Base-by-base conservation (phyloP, 2,888 invertebrate genomes). In the Tetranychus truncatus region DNA sequence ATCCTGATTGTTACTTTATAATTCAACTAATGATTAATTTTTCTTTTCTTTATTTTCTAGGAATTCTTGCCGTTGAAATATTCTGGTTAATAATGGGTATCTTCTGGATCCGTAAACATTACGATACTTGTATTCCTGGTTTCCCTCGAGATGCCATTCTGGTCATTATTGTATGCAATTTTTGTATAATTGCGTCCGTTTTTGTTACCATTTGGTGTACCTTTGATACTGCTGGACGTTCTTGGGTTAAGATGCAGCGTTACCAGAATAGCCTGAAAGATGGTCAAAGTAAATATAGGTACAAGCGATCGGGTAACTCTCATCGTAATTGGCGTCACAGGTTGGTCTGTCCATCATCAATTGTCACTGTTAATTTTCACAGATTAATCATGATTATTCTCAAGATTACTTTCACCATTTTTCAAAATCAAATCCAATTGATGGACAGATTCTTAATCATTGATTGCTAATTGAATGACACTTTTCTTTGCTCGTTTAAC, bases 211-310 rank as follows among this genome's bases (percentile, higher is more conserved):
- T 90, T 65, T 92, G 91, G 90, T 91, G 91, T 83, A 89, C 89
- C 3, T 92, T 89, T 83, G 91, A 92, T 83, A 86, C 89, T 1
- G 91, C 91, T n/a, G 92, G 92, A 20, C 85, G 90, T 74, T 90
- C 90, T 73, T 92, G 91, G 91, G 91, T 92, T 45, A 91, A 91
- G 84, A 90, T 91, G 90, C 91, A 91, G 82, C 87, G 90, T 80
- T 91, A 90, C 83, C 91, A 91, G 82, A 86, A 90, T 77, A 91
- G 90, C 78, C 88, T 90, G 87, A 86, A 88, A 79, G 89, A 89
- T 81, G 87, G 88, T 34, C 86, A 89, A 79, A 87, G 88, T 80
- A 88, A 89, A 81, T 80, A 78, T 77, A 81, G 80, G 75, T 89
- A 89, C 81, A 88, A 88, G 81, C 84, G 90, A 75, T 90, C 90